These are phyloP conservation scores for Chroicocephalus ridibundus DNA, from an alignment of 2,113 vertebrate species.

Conservation along the genomic window DNA sequence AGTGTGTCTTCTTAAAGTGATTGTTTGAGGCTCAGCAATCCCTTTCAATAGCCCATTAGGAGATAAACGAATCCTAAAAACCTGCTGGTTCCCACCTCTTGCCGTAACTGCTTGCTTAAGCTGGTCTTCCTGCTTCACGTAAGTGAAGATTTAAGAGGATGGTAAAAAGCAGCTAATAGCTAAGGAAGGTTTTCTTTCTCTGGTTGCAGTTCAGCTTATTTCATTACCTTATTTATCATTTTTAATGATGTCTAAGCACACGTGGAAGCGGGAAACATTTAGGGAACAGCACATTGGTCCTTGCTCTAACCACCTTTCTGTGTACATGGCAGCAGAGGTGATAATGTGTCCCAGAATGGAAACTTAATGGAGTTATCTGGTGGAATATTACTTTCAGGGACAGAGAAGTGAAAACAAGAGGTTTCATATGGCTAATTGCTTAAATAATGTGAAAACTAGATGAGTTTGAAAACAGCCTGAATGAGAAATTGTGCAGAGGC, in stretches of 20 bases:
- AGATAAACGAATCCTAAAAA: conserved; percentile 13
- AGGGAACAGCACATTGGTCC: background rate
- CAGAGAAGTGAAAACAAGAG: background rate
- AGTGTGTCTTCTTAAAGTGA: background rate
- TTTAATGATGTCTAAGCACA: background rate
- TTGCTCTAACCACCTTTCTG: background rate
- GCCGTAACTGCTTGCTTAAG: background rate
- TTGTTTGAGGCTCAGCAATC: background rate
- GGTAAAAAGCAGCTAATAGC: background rate
- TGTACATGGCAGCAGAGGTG: background rate
- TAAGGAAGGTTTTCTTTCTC: background rate
- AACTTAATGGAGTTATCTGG: background rate
- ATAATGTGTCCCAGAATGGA: background rate
- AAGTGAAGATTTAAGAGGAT: background rate
- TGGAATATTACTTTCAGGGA: background rate
- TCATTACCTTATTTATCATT: background rate
- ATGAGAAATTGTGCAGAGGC: background rate
- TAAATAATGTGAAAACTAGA: conserved; percentile 13
- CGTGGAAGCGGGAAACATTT: background rate
- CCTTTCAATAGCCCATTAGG: background rate
- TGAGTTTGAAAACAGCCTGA: background rate
- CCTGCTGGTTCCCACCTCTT: background rate
- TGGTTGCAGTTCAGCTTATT: background rate
- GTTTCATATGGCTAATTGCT: background rate
- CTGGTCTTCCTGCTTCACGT: background rate